A percentile compares a stretch with the other conserved stretches of the same genome.
Conservation (phyloP, 2,797 vertebrate genomes). For the Helostoma temminkii region DNA sequence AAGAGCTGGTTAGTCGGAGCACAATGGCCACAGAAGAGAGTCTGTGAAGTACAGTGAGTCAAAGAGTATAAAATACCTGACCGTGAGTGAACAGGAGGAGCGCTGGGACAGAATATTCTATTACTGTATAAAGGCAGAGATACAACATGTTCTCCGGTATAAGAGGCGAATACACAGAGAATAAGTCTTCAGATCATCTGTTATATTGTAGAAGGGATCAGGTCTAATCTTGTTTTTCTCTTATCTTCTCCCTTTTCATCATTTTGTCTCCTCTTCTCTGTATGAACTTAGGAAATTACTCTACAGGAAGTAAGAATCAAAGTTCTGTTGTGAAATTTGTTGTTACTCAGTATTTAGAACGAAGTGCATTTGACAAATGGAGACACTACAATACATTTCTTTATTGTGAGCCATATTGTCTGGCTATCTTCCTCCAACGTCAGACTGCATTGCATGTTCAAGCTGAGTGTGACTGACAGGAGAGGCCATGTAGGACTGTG, state of each 20-base stretch:
- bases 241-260: conserved; percentile 44
- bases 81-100: conserved; percentile 56
- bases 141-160: conserved; percentile 41
- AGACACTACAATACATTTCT: conserved; percentile 48
- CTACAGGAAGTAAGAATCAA: conserved; percentile 17
- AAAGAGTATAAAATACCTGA: conserved; percentile 74
- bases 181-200: conserved; percentile 58
- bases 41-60: conserved; percentile 66
- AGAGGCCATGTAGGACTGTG: conserved; percentile 48
- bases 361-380: conserved; percentile 44
- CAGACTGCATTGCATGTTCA: conserved; percentile 22
- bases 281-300: conserved; percentile 26
- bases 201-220: conserved; percentile 58
- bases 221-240: conserved; percentile 40
- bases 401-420: conserved; percentile 43
- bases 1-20: conserved; percentile 68
- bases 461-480: conserved; percentile 63
- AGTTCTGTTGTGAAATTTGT: conserved; percentile 19
- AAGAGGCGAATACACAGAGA: conserved; percentile 28
- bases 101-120: conserved; percentile 71
- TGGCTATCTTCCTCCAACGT: conserved; percentile 39
- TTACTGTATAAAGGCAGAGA: conserved; percentile 55
- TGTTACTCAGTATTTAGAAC: conserved; percentile 33
- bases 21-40: conserved; percentile 69
- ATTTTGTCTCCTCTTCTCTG: conserved; percentile 8